Percentiles rank a stretch among this genome's conserved stretches.
Evolutionary conservation across 2,797 vertebrate genomes (phyloP).

Genomic region (Hapalemur alaotrensis): DNA sequence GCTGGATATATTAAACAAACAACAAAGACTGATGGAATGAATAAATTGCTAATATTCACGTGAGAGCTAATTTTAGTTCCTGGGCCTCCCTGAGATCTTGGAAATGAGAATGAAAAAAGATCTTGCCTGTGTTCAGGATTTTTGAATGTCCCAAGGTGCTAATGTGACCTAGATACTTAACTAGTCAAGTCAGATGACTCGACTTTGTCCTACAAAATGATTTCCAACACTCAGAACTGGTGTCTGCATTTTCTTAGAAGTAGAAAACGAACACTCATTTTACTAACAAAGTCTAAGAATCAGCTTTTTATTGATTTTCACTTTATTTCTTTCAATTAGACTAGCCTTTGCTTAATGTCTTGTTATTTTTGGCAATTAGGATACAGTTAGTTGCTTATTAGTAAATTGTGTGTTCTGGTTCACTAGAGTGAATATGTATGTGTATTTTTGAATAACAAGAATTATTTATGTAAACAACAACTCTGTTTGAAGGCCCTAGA

Average conservation of each 20-base stretch:
- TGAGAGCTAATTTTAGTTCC: constrained; percentile 83
- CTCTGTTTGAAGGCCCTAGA: background rate
- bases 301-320: constrained; percentile 51
- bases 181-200: constrained; percentile 57
- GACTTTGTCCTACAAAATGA: constrained; percentile 63
- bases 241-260: constrained; percentile 67
- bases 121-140: constrained; percentile 61
- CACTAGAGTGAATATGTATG: background rate
- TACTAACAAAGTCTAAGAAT: constrained; percentile 21
- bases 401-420: background rate
- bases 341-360: constrained; percentile 16
- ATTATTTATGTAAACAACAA: background rate
- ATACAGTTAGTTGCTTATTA: background rate
- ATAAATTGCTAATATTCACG: constrained; percentile 78
- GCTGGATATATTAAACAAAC: constrained; percentile 60
- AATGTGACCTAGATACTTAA: constrained; percentile 56
- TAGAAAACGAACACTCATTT: background rate
- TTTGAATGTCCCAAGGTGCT: constrained; percentile 67
- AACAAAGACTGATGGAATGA: constrained; percentile 66
- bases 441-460: background rate
- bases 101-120: constrained; percentile 74
- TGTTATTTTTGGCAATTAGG: constrained; percentile 2
- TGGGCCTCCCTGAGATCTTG: constrained; percentile 70
- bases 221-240: constrained; percentile 32
- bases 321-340: constrained; percentile 22